phyloP scores from a whole-genome alignment of 1,140 invertebrate genomes.

The Neodiprion virginianus region DNA sequence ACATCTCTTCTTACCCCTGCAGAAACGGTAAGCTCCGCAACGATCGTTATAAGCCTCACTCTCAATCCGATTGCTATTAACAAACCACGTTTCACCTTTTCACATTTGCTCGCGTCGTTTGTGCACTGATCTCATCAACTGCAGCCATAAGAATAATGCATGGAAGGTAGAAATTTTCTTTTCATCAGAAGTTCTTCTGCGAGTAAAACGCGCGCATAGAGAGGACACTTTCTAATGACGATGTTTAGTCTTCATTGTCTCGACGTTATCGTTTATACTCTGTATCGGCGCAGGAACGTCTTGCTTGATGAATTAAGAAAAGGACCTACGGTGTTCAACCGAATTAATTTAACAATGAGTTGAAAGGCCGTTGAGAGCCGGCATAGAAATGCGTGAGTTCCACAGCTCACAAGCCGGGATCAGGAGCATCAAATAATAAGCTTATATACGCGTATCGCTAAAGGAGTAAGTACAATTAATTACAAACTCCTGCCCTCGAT shows the following conservation, averaged over 20 bases:
- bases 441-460: too few species aligned
- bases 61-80: not conserved
- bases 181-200: not conserved
- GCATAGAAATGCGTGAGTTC: too few species aligned
- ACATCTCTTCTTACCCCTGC: not conserved
- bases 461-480: constrained; percentile 1
- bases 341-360: too few species aligned
- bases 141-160: not conserved
- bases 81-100: not conserved
- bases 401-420: too few species aligned
- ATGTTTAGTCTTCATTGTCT: not conserved
- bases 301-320: too few species aligned
- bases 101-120: not conserved
- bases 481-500: not conserved
- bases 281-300: too few species aligned
- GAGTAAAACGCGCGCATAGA: not conserved
- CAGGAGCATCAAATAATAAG: too few species aligned
- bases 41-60: too few species aligned
- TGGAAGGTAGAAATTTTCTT: not conserved
- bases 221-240: not conserved
- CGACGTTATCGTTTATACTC: not conserved
- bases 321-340: too few species aligned
- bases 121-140: not conserved
- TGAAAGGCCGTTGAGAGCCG: too few species aligned
- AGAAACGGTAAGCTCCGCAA: too few species aligned